Base-by-base conservation (phyloP, 1,140 invertebrate genomes). In the Drosophila kurseongensis region DNA sequence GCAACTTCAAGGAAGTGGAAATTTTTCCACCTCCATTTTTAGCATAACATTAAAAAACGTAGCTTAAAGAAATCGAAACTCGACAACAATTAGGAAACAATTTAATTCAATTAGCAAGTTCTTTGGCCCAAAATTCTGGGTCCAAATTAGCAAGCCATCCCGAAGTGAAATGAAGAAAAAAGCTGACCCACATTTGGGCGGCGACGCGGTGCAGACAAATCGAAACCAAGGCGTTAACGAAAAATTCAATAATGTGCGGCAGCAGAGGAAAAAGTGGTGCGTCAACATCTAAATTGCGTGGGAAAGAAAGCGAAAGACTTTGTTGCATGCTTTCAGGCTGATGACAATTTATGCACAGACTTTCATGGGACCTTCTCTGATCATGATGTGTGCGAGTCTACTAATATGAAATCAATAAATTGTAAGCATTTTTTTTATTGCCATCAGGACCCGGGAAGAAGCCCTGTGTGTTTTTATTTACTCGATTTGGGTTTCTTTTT, bases 361-460 rank as follows among this genome's bases (percentile, higher is more conserved):
- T 69, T 50, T 56, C 72, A 45, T 47, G 67, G 59, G 66, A 62
- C 51, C 47, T 52, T 57, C 55, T 50, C 38, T 40, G 50, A 61
- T 50, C 61, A 40, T 59, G 74, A 68, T 55, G 61, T 66, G 62
- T 69, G 44, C 29, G 23, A 66, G 51, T 75, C 50, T 67, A 56
- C 78, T 86, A 86, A 89, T 89, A 89, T 78, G 80, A 88, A 88
- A 88, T 88, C 84, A 80, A 88, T 88, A 88, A 88, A 88, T 84
- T 75, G 77, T 78, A 74, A 80, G 80, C 63, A 72, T 63, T 58
- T 66, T 50, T 83, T 84, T 83, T 89, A 83, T 80, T 83, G 75
- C 62, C 80, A 61, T 62, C 59, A 18, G 29, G 44, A 36, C 48
- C 61, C 51, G 14, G 44, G 67, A 71, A 69, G 36, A 44, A 42